Percentiles rank a stretch among this genome's conserved stretches.
phyloP scores from a whole-genome alignment of 1,140 invertebrate genomes.

The Temnothorax nylanderi region DNA sequence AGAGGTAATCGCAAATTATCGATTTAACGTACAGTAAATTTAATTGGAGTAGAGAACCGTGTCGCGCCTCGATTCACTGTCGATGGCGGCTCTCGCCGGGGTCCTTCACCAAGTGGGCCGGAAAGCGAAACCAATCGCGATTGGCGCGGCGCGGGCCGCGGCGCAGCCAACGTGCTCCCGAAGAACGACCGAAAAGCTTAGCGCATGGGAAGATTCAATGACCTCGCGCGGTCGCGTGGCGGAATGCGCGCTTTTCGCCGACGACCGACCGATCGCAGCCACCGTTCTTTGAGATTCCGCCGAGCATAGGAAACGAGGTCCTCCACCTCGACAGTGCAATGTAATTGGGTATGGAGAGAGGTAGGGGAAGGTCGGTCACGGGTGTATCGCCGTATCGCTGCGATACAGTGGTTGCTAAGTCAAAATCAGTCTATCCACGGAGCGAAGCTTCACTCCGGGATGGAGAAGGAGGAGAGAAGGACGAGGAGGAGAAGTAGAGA shows the following conservation, averaged over 20 bases:
- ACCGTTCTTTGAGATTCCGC: constrained; percentile 44
- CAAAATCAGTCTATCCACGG: constrained; percentile 64
- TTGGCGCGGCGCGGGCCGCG: background rate
- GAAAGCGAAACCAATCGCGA: constrained; percentile 58
- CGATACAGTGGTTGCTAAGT: constrained; percentile 66
- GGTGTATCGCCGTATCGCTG: constrained; percentile 27
- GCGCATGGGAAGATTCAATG: constrained; percentile 29
- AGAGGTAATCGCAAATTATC: background rate
- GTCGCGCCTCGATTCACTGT: constrained; percentile 48
- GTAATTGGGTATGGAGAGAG: constrained; percentile 3
- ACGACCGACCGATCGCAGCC: background rate
- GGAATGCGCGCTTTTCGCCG: constrained; percentile 51
- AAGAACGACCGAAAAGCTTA: constrained; percentile 40
- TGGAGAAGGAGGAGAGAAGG: constrained; percentile 40
- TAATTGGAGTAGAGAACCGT: constrained; percentile 50
- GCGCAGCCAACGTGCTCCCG: background rate
- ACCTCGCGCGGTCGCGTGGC: constrained; percentile 35
- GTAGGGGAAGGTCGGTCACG: constrained; percentile 67
- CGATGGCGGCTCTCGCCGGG: constrained; percentile 32
- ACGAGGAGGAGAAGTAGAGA: constrained; percentile 51
- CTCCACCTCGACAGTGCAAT: constrained; percentile 39
- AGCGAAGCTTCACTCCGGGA: constrained; percentile 38
- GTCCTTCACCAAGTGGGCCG: constrained; percentile 44
- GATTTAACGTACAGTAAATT: constrained; percentile 4
- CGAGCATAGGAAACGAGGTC: constrained; percentile 52